These are phyloP conservation scores for Mercenaria mercenaria DNA, from an alignment of 1,140 invertebrate species.

Conservation along the genomic window DNA sequence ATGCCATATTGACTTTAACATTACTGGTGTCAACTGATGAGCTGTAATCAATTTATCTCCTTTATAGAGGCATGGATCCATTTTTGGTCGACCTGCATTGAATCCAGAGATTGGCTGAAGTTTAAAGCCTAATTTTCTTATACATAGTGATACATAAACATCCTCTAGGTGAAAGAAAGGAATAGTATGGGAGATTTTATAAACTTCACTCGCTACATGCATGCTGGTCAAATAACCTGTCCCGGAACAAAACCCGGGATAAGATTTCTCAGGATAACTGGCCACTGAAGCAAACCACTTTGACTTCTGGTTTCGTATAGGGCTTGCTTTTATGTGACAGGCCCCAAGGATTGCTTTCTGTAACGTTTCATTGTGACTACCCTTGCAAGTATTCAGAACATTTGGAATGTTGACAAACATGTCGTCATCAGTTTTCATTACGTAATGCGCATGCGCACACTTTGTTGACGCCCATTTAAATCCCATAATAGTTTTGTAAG, in stretches of 20 bases:
- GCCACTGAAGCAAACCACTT: conserved; percentile 65
- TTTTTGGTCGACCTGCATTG: conserved; percentile 20
- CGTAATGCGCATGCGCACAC: conserved; percentile 87
- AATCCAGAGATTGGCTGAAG: conserved; percentile 64
- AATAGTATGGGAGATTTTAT: conserved; percentile 75
- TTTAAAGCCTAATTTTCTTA: conserved; percentile 63
- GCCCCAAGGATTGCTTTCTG: conserved; percentile 2
- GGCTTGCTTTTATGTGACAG: neutral
- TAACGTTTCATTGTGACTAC: neutral
- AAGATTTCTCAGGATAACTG: conserved; percentile 81
- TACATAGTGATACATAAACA: conserved; percentile 83
- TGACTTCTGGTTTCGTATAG: conserved; percentile 19
- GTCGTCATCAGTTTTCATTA: conserved; percentile 87
- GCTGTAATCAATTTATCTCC: neutral
- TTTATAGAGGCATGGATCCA: conserved; percentile 41
- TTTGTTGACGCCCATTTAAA: conserved; percentile 92
- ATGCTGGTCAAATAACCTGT: conserved; percentile 85
- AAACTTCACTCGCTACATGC: conserved; percentile 81
- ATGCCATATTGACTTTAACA: conserved; percentile 21
- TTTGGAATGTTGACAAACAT: conserved; percentile 85
- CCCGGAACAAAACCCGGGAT: conserved; percentile 86
- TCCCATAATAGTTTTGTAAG: conserved; percentile 94
- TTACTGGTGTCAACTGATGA: neutral
- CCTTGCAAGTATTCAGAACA: conserved; percentile 43
- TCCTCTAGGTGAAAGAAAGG: conserved; percentile 86